Evolutionary conservation across 1,140 invertebrate species (phyloP), one percentile per base, ranked within the genome.

Genomic region (Drosophila littoralis): DNA sequence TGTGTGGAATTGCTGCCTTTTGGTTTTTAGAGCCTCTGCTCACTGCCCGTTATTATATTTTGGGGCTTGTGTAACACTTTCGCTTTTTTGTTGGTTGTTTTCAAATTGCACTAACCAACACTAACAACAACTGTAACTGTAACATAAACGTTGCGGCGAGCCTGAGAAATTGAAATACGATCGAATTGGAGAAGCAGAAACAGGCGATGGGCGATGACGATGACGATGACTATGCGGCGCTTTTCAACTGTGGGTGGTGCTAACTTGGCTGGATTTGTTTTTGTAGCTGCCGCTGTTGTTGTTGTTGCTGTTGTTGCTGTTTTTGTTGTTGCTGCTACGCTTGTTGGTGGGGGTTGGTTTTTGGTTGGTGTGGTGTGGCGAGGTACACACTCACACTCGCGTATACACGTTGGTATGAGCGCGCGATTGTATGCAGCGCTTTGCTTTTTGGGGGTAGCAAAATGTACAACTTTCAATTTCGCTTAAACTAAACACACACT

Each of bases 401-500:
- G 28, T 68, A 59, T 45, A 64, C 48, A 36, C 63, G 63, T 73
- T 67, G 68, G 48, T 84, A 75, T 68, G 51, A 74, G 84, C 84
- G 77, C 84, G 88, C 84, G 79, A 77, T 85, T 88, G 81, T 89
- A 89, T 84, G 84, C 84, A 89, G 81, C 77, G 84, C 84, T 88
- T 88, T 84, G 80, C 80, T 89, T 89, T 89, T 90, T 82, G 84
- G 84, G 84, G 84, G 84, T 89, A 89, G 84, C 78, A 79, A 89
- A 89, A 88, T 84, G 80, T 89, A 89, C 84, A 88, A 89, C 84
- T 89, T 89, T 89, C 84, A 83, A 88, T 89, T 89, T 89, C 84
- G 84, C 82, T 89, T 89, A 79, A 86, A 83, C 84, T 89, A 88
- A 88, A 79, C 81, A 85, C 69, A 86, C 65, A 71, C 83, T 80